phyloP scores from a whole-genome alignment of 2,888 invertebrate species.

The Drosophila cracens region DNA sequence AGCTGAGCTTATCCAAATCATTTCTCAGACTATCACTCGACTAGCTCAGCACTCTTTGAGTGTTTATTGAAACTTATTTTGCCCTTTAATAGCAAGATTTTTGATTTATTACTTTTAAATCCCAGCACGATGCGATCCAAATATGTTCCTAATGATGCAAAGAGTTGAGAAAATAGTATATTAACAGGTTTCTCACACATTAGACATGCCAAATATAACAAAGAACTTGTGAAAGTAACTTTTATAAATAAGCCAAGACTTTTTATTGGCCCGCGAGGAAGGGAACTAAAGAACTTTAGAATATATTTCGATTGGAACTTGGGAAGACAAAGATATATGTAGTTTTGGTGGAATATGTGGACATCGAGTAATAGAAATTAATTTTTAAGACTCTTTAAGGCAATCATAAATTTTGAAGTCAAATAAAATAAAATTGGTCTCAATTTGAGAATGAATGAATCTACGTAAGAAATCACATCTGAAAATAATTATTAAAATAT shows the following conservation, averaged over 20 bases:
- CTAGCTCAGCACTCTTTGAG: not conserved
- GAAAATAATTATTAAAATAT: not conserved
- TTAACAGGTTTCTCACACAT: not conserved
- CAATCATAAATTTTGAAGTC: not conserved
- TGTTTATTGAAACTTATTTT: not conserved
- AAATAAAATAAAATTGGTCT: not conserved
- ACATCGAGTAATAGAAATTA: accelerated
- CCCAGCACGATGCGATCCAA: not conserved
- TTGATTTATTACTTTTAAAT: not conserved
- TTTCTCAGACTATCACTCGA: not conserved
- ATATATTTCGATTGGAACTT: not conserved
- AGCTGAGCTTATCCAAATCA: not conserved
- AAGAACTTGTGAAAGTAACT: not conserved
- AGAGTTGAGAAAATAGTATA: not conserved
- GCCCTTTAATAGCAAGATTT: not conserved
- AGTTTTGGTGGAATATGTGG: not conserved
- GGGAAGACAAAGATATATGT: not conserved
- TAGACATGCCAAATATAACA: not conserved
- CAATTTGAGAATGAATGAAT: not conserved
- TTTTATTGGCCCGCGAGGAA: not conserved
- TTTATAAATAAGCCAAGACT: not conserved
- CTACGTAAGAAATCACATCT: accelerated
- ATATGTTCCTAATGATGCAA: constrained; percentile 1
- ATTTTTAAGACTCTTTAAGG: not conserved
- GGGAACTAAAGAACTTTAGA: not conserved